Evolutionary conservation across 2,888 invertebrate genomes (phyloP), one percentile per base, ranked within the genome.

Genomic region (Ornithoptera priamus): DNA sequence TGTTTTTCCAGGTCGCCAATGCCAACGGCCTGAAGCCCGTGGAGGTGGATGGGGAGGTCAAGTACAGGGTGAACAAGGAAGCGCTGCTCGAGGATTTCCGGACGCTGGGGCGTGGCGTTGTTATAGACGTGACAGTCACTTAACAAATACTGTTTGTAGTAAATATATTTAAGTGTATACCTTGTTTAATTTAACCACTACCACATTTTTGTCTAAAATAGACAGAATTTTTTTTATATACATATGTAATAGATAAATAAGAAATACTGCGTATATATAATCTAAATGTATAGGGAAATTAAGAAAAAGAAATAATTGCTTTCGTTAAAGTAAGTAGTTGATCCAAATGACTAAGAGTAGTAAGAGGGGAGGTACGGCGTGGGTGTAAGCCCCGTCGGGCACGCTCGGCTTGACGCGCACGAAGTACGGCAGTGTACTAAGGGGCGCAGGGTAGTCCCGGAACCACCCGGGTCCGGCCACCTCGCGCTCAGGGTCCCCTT

Each of bases 51-150:
- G 93, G 89, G 0, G 88, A 86, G 59, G 81, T 75, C 0, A 93
- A 93, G 75, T 90, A 96, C 73, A 83, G 86, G 70, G 92, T 95
- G 59, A 95, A 97, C 81, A 81, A 92, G 0, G 93, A 94, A n/a
- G 95, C 95, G 0, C 86, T 96, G 65, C 80, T 96, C 1, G 95
- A 96, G 81, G 96, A 96, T 82, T 96, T 97, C 85, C 92, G 93
- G 78, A 84, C 94, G 64, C 75, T 96, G 53, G 97, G 97, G 1
- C 88, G 89, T 56, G 96, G 94, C 12, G 82, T 97, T 8, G 94
- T 97, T 1, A 86, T 87, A 72, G 87, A 90, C 66, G 92, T 97
- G 69, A 91, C 79, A 71, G 80, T 84, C 69, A 74, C 24, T 18
- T 69, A 69, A 12, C 62, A 30, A 4, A 24, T 46, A 57, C 58